Base-by-base conservation (phyloP, 2,888 invertebrate species). In the Chaetogeoica ovagalla region DNA sequence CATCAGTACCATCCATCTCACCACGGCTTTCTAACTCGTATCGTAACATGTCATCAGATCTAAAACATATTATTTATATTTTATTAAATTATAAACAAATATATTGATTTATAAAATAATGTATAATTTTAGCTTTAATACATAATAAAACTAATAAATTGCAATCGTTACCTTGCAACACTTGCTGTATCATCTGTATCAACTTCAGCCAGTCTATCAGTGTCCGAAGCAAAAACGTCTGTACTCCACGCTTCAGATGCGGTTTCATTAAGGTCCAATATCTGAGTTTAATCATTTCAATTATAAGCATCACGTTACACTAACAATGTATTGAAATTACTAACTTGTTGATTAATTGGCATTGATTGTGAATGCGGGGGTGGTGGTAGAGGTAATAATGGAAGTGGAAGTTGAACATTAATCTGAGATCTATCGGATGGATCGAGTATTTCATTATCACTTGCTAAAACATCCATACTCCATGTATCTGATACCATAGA, bases 231-330 rank as follows among this genome's bases (percentile, higher is more conserved):
- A 68, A 96, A 88, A 21, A 98, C 98, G 87, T 98, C 98, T 81
- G 97, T 97, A 85, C 97, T 97, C 98, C 98, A 98, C 0, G 97
- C 97, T 87, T 98, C 98, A 84, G 96, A 97, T 30, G 96, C 95
- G 2, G 97, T 96, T 85, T 97, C 97, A 1, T 94, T 93, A 21
- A 92, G 75, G 86, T 96, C 95, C 19, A 93, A 73, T 69, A 83
- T 52, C 83, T 83, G 68, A 5, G n/a, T 68, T 76, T 43, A 66
- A 55, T 48, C n/a, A 62, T 62, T 48, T 6, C 0, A 52, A 37
- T 37, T 17, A 66, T 23, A 62, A 57, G 19, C 37, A 63, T 43
- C 8, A 66, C 30, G 15, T 63, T 57, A 39, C 30, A 57, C 6
- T 0, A 65, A 70, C 7, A 77, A 55, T 60, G 72, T 17, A 71